Conservation (phyloP, 2,797 vertebrate species). For the Remorina albescens region DNA sequence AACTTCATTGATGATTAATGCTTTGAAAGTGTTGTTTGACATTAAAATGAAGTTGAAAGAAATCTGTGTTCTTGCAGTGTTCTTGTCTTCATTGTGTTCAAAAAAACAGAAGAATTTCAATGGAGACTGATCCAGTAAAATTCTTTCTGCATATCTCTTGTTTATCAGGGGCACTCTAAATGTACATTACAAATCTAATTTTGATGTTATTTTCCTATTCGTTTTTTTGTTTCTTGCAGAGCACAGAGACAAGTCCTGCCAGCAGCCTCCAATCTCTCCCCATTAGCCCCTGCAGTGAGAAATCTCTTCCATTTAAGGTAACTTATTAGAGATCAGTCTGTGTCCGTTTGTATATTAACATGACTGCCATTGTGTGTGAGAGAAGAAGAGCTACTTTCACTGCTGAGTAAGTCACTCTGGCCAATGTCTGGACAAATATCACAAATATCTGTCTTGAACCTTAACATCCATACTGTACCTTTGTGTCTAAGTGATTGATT, state of each 20-base stretch:
- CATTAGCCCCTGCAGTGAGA: conserved; percentile 95
- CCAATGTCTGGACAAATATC: neutral
- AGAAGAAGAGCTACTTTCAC: neutral
- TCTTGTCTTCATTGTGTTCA: neutral
- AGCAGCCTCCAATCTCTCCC: conserved; percentile 95
- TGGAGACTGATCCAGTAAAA: neutral
- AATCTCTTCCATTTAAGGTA: conserved; percentile 94
- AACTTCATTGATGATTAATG: neutral
- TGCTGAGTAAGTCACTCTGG: neutral
- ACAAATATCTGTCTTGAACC: neutral
- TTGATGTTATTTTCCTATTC: conserved; percentile 18
- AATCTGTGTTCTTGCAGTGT: neutral
- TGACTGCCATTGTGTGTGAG: neutral
- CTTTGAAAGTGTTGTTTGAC: conserved; percentile 17
- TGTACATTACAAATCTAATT: neutral
- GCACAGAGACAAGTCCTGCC: conserved; percentile 93
- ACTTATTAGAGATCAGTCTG: conserved; percentile 17
- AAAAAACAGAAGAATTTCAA: neutral
- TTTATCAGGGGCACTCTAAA: neutral
- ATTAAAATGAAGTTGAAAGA: conserved; percentile 3
- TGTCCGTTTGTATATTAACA: neutral
- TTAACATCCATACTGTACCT: neutral
- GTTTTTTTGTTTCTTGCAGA: conserved; percentile 84
- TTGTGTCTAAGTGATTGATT: neutral
- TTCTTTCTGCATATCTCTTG: neutral